Evolutionary conservation across 2,888 invertebrate species (phyloP), one percentile per base, ranked within the genome.

Genomic region (Gastracanthus pulcherrimus): DNA sequence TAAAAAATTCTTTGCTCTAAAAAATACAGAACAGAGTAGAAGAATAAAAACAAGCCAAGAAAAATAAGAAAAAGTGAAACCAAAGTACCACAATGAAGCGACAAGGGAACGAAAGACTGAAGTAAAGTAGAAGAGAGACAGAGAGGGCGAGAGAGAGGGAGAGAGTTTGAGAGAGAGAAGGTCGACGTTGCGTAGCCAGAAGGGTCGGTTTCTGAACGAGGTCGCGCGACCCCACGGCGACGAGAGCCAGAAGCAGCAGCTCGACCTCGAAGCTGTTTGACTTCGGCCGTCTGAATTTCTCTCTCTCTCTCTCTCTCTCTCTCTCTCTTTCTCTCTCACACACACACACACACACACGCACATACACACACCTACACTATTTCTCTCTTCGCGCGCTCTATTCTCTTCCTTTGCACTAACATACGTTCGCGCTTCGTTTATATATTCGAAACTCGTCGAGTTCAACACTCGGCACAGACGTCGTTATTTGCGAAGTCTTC

Each of bases 241-340:
- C n/a, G n/a, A n/a, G n/a, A n/a, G n/a, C 2, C n/a, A 36, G 55
- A 55, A 11, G 26, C 31, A 13, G 34, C 69, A 41, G n/a, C n/a
- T 23, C 70, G 72, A 75, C 51, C 75, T 75, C 64, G n/a, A 64
- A 75, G 74, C 74, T 75, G 66, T 75, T 75, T 66, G 75, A 75
- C 75, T 75, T 75, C 64, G 62, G 26, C 51, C 64, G 51, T 75
- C 64, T 75, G 64, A 66, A 48, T 51, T 66, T 51, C 48, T 45
- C 23, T 55, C 26, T 23, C 55, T 41, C 16, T 48, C 48, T 19
- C 31, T 23, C 69, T 69, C 1, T 26, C 31, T 13, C 31, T 55
- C 19, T 36, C 16, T 11, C 31, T 31, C 31, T 16, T 16, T 34
- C 36, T 11, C 45, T 60, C 36, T 29, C 41, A n/a, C n/a, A n/a